phyloP scores from a whole-genome alignment of 1,140 invertebrate species.

The Cylas formicarius region DNA sequence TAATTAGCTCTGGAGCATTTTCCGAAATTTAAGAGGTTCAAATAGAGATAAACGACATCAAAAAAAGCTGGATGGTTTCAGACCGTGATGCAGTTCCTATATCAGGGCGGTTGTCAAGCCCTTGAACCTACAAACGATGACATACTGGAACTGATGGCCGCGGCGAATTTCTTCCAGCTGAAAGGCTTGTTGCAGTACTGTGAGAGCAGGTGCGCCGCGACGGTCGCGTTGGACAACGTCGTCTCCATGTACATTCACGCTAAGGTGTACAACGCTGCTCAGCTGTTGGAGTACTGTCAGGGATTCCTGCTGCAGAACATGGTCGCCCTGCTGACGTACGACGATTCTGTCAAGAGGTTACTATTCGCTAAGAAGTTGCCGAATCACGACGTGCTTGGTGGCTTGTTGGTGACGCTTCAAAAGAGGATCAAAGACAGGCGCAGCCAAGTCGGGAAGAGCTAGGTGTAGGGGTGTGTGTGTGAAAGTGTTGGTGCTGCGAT shows the following conservation, averaged over 20 bases:
- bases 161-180: conserved; percentile 86
- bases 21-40: no score
- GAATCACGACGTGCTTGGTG: conserved; percentile 81
- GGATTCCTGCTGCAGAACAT: conserved; percentile 84
- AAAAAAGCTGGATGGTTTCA: conserved; percentile 45
- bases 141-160: conserved; percentile 82
- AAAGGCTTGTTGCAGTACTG: conserved; percentile 78
- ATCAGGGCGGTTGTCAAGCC: conserved; percentile 76
- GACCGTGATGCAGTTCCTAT: conserved; percentile 90
- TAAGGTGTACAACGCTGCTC: conserved; percentile 82
- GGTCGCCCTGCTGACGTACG: conserved; percentile 84
- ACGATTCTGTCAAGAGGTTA: conserved; percentile 81
- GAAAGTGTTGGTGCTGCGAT: no score
- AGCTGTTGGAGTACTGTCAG: conserved; percentile 83
- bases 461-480: no score
- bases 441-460: no score
- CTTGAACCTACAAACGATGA: conserved; percentile 71
- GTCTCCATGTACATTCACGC: conserved; percentile 90
- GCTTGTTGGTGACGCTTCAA: conserved; percentile 71
- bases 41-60: no score
- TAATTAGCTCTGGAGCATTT: no score
- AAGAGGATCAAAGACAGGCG: conserved; percentile 62
- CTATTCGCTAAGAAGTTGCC: conserved; percentile 84
- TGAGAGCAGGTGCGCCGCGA: conserved; percentile 73
- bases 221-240: conserved; percentile 81